These are phyloP conservation scores for Vanessa cardui DNA, from an alignment of 2,888 invertebrate species.

Conservation along the genomic window DNA sequence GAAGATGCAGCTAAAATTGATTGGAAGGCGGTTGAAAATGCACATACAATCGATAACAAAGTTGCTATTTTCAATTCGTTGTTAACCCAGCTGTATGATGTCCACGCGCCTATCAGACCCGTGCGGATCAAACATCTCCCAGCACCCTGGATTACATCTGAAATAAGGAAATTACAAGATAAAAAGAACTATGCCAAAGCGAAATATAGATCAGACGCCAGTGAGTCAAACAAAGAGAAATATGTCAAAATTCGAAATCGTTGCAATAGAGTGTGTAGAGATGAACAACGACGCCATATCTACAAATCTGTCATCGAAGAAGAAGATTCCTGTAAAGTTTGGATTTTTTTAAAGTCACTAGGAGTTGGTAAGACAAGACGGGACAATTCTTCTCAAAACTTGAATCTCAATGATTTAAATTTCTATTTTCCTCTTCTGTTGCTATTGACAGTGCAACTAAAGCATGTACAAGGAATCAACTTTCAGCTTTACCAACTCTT, in stretches of 20 bases:
- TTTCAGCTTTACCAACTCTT: no score
- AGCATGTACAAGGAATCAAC: no score
- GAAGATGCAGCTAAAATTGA: background rate
- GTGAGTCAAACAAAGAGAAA: background rate
- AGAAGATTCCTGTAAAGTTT: no score
- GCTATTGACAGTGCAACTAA: no score
- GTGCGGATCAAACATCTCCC: slow-evolving; percentile 12
- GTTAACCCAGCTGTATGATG: slow-evolving; percentile 26
- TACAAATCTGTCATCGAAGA: no score
- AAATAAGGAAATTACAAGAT: slow-evolving; percentile 16
- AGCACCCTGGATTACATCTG: slow-evolving; percentile 26
- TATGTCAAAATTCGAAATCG: background rate
- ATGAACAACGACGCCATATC: background rate
- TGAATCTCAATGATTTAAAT: no score
- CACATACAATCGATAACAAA: background rate
- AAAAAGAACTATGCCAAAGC: slow-evolving; percentile 28
- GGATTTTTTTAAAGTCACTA: no score
- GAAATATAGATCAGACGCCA: slow-evolving; percentile 11
- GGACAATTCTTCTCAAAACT: no score
- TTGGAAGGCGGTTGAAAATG: background rate
- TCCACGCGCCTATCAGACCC: slow-evolving; percentile 33
- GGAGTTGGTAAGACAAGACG: no score
- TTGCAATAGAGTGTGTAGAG: background rate
- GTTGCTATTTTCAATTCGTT: background rate
- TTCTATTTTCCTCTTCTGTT: no score